Conservation (phyloP, 37 sponge, comb jelly and placozoan genomes). For the Theonella swinhoei region DNA sequence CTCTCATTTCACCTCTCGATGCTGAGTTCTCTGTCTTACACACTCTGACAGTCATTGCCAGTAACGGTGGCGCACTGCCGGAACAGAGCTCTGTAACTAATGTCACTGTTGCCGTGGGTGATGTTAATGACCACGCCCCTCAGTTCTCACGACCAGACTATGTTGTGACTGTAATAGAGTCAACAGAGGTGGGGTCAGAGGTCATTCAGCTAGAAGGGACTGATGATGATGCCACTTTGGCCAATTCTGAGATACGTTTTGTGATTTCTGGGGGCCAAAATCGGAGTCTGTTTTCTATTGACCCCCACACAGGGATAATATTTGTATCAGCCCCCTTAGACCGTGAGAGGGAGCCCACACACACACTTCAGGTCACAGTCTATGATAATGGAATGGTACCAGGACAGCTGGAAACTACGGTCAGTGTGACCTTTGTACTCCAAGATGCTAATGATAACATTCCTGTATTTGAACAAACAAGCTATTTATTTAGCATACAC, state of each 20-base stretch:
- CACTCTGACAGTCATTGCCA: slow-evolving; percentile 26
- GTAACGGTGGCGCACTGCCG: slow-evolving; percentile 35
- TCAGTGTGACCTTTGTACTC: slow-evolving; percentile 22
- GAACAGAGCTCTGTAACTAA: neutral
- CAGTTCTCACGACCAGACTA: slow-evolving; percentile 35
- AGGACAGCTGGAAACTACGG: slow-evolving; percentile 1
- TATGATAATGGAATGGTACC: slow-evolving; percentile 43
- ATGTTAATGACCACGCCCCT: slow-evolving; percentile 79
- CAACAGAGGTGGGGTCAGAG: slow-evolving; percentile 12
- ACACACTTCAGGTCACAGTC: slow-evolving; percentile 39
- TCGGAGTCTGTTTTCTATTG: slow-evolving; percentile 47
- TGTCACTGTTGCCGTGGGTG: slow-evolving; percentile 36
- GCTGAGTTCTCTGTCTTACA: slow-evolving; percentile 28
- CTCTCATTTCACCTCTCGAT: slow-evolving; percentile 14
- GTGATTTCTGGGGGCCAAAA: slow-evolving; percentile 32
- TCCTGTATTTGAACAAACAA: slow-evolving; percentile 42
- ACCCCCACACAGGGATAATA: slow-evolving; percentile 14
- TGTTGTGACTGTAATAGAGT: slow-evolving; percentile 20
- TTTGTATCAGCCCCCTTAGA: slow-evolving; percentile 15
- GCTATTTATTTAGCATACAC: slow-evolving; percentile 19
- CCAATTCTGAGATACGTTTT: slow-evolving; percentile 36
- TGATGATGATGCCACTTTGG: slow-evolving; percentile 60
- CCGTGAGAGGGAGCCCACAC: slow-evolving; percentile 20
- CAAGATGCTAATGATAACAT: slow-evolving; percentile 58
- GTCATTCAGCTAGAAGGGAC: slow-evolving; percentile 33